Evolutionary conservation across 2,888 invertebrate species (phyloP).

Genomic region (Thecophora atra): DNA sequence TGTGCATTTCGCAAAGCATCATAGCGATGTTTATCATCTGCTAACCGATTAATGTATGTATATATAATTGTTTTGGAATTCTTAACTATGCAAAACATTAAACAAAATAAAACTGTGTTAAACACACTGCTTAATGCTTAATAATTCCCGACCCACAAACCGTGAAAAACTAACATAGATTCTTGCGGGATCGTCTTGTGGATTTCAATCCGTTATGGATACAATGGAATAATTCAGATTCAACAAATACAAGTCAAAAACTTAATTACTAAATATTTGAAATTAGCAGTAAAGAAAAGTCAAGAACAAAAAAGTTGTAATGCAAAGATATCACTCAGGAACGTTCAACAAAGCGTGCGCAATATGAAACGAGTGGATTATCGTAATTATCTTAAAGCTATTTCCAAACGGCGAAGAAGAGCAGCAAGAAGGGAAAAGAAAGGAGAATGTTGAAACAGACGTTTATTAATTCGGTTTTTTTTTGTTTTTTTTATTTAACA

Average conservation of each 20-base stretch:
- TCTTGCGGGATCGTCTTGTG: slow-evolving; percentile 7
- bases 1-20: not conserved
- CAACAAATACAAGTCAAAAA: slow-evolving; percentile 21
- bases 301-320: slow-evolving; percentile 13
- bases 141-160: slow-evolving; percentile 46
- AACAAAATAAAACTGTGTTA: slow-evolving; percentile 6
- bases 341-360: not conserved
- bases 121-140: too few species aligned
- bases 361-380: slow-evolving; percentile 19
- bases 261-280: slow-evolving; percentile 33
- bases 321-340: not conserved
- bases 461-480: slow-evolving; percentile 1
- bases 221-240: slow-evolving; percentile 4
- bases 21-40: slow-evolving; percentile 16
- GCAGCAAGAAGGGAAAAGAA: slow-evolving; percentile 38
- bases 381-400: slow-evolving; percentile 43
- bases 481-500: not conserved
- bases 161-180: slow-evolving; percentile 49
- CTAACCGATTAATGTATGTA: not conserved
- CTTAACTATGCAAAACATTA: slow-evolving; percentile 4
- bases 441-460: not conserved
- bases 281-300: slow-evolving; percentile 4
- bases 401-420: slow-evolving; percentile 49
- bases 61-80: slow-evolving; percentile 2
- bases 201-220: too few species aligned